phyloP scores from a whole-genome alignment of 2,113 vertebrate species.

The Tupaia tana region DNA sequence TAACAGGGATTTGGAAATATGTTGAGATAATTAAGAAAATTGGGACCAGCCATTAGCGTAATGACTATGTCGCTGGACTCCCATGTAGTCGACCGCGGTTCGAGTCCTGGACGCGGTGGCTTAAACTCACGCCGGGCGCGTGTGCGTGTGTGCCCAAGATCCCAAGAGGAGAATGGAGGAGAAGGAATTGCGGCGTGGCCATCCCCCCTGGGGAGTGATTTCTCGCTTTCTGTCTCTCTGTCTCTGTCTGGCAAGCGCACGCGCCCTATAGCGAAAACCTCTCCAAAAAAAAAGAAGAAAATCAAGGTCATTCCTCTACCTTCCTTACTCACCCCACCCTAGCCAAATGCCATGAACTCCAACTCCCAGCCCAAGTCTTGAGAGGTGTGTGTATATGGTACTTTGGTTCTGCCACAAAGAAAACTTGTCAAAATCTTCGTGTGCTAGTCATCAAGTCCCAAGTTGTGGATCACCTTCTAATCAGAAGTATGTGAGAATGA shows the following conservation, averaged over 20 bases:
- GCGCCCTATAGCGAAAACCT: too few species aligned
- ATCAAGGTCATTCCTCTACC: neutral
- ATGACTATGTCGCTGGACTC: too few species aligned
- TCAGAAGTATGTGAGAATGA: neutral
- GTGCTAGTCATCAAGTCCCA: neutral
- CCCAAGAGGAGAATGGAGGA: too few species aligned
- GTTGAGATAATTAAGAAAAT: neutral
- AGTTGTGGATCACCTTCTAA: slow-evolving; percentile 17
- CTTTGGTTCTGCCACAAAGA: neutral
- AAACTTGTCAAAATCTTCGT: slow-evolving; percentile 36
- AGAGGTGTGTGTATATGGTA: neutral
- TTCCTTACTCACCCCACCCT: neutral
- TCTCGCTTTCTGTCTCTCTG: too few species aligned
- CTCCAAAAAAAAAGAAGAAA: neutral
- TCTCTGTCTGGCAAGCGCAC: too few species aligned
- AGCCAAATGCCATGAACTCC: slow-evolving; percentile 34
- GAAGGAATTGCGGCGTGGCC: too few species aligned
- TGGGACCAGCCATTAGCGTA: too few species aligned
- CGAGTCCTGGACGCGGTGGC: too few species aligned
- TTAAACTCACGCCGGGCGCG: too few species aligned
- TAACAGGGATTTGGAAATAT: slow-evolving; percentile 44
- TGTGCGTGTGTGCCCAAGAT: too few species aligned
- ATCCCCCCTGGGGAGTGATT: too few species aligned
- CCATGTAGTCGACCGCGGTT: too few species aligned
- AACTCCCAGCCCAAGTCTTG: neutral